Conservation (phyloP, 2,888 invertebrate genomes). For the Chydorus sphaericus region DNA sequence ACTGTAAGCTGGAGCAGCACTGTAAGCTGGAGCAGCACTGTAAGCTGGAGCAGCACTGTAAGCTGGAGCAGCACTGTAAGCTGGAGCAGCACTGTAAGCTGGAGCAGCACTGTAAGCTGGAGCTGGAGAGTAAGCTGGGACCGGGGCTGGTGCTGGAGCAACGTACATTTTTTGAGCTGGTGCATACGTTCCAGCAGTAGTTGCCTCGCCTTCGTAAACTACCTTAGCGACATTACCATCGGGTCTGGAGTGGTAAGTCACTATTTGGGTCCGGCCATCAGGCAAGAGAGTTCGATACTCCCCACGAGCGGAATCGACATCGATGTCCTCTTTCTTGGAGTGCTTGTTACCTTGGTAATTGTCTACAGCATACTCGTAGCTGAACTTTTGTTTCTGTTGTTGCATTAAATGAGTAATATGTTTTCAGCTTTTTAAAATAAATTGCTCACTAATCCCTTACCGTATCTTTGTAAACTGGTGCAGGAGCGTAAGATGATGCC, state of each 20-base stretch:
- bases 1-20: too few species aligned
- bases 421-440: too few species aligned
- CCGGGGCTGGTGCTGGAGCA: neutral
- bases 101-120: neutral
- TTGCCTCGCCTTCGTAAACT: neutral
- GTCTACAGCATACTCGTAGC: conserved; percentile 12
- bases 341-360: conserved; percentile 16
- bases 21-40: neutral
- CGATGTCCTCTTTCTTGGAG: conserved; percentile 14
- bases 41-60: neutral
- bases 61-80: neutral
- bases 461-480: too few species aligned
- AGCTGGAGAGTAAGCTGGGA: neutral
- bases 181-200: neutral
- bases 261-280: conserved; percentile 10
- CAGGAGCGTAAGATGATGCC: neutral
- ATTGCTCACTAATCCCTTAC: too few species aligned
- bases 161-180: neutral
- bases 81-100: neutral
- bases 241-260: conserved; percentile 15
- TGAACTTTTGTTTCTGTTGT: neutral
- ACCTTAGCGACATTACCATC: conserved; percentile 15
- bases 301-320: conserved; percentile 13
- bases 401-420: neutral
- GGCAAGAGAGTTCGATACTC: conserved; percentile 15